These are phyloP conservation scores for Callorhinus ursinus DNA, from an alignment of 2,113 vertebrate genomes.

Conservation along the genomic window DNA sequence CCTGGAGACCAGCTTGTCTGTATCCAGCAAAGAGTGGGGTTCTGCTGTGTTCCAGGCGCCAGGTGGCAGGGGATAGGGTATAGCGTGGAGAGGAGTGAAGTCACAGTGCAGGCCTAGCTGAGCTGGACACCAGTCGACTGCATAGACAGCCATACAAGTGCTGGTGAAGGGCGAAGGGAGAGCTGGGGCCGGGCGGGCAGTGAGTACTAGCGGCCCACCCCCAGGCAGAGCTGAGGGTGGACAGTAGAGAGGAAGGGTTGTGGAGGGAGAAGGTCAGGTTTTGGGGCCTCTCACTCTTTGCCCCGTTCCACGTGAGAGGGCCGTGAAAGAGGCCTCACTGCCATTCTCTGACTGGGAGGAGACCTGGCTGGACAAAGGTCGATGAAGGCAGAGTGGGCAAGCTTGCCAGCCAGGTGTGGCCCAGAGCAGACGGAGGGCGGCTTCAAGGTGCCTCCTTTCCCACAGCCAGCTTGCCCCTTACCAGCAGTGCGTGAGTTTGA, in stretches of 20 bases:
- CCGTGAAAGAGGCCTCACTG: neutral
- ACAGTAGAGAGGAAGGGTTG: neutral
- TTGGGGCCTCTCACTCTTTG: neutral
- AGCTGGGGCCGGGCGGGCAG: neutral
- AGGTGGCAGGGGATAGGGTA: no score
- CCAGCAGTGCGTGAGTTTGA: no score
- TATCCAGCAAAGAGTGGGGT: neutral
- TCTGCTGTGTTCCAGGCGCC: neutral
- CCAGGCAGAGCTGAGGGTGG: neutral
- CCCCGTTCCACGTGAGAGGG: neutral
- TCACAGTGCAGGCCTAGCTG: neutral
- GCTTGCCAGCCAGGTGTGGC: neutral
- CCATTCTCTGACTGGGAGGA: neutral
- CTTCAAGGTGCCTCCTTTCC: neutral
- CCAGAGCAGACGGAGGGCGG: neutral
- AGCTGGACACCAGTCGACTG: neutral
- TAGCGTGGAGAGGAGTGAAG: neutral
- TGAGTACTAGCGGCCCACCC: neutral
- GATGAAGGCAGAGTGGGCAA: neutral
- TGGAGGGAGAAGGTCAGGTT: neutral
- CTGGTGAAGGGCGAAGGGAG: neutral
- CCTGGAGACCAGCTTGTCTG: neutral
- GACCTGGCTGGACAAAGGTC: neutral
- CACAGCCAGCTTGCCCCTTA: neutral
- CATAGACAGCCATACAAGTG: neutral